Evolutionary conservation across 2,113 vertebrate species (phyloP).

Genomic region (Pholis gunnellus): DNA sequence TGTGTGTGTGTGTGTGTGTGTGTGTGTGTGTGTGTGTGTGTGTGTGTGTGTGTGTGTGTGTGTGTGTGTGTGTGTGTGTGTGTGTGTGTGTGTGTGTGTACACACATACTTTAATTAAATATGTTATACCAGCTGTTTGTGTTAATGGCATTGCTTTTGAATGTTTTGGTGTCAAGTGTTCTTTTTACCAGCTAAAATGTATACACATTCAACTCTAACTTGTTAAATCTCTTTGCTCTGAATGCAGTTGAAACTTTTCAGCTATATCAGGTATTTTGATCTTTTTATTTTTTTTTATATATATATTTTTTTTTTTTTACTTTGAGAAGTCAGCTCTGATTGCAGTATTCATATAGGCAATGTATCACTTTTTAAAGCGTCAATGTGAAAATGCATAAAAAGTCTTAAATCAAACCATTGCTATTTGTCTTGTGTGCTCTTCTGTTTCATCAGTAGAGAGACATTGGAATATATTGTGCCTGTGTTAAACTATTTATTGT

Average conservation of each 20-base stretch:
- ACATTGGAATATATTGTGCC: not conserved
- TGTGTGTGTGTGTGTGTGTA: no score
- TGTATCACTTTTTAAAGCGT: not conserved
- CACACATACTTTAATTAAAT: not conserved
- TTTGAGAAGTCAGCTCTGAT: not conserved
- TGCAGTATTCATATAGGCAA: not conserved
- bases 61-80: no score
- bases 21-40: no score
- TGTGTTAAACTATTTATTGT: not conserved
- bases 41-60: no score
- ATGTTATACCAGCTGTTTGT: not conserved
- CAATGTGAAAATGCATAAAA: not conserved
- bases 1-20: no score
- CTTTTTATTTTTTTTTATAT: not conserved
- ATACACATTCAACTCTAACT: not conserved
- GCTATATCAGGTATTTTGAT: not conserved
- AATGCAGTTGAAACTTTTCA: not conserved
- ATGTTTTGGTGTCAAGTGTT: not conserved
- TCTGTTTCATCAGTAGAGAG: not conserved
- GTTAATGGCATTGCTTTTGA: not conserved
- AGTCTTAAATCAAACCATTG: not conserved
- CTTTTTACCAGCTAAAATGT: not conserved
- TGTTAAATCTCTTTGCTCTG: not conserved
- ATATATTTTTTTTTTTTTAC: not conserved
- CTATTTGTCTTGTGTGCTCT: not conserved